phyloP scores from a whole-genome alignment of 2,113 vertebrate species.

The Corythornis vintsioides region DNA sequence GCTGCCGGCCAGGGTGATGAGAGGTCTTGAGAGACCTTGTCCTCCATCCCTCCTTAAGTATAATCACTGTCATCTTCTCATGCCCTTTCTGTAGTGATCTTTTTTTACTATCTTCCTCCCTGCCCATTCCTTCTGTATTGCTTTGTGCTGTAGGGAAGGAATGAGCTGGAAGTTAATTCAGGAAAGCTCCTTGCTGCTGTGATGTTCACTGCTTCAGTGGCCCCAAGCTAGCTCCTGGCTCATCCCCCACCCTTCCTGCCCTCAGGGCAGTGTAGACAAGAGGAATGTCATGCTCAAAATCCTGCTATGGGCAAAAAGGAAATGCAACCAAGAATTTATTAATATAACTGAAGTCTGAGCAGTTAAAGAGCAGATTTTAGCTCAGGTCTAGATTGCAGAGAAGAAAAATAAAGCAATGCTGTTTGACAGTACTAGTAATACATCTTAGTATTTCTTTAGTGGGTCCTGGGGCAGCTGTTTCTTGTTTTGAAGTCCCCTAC shows the following conservation, averaged over 20 bases:
- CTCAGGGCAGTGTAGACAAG: fast-evolving
- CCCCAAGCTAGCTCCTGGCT: background rate
- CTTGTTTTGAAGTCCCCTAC: background rate
- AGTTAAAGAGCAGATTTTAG: background rate
- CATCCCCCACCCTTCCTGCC: background rate
- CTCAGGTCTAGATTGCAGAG: fast-evolving
- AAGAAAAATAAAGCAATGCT: background rate
- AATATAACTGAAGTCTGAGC: background rate
- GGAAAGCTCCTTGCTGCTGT: background rate
- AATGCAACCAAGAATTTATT: background rate
- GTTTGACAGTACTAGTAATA: fast-evolving
- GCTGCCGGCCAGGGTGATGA: background rate
- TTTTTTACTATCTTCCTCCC: background rate
- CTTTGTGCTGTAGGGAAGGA: background rate
- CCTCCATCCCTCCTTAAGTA: background rate
- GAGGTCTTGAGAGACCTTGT: background rate
- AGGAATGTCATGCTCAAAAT: background rate
- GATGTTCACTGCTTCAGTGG: background rate
- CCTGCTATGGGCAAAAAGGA: background rate
- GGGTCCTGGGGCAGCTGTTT: background rate
- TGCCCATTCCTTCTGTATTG: background rate
- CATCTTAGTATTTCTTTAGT: background rate
- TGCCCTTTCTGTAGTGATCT: background rate
- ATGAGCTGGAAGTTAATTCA: background rate
- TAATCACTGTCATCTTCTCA: background rate